Evolutionary conservation across 2,797 vertebrate species (phyloP).

Genomic region (Liparis tanakae): DNA sequence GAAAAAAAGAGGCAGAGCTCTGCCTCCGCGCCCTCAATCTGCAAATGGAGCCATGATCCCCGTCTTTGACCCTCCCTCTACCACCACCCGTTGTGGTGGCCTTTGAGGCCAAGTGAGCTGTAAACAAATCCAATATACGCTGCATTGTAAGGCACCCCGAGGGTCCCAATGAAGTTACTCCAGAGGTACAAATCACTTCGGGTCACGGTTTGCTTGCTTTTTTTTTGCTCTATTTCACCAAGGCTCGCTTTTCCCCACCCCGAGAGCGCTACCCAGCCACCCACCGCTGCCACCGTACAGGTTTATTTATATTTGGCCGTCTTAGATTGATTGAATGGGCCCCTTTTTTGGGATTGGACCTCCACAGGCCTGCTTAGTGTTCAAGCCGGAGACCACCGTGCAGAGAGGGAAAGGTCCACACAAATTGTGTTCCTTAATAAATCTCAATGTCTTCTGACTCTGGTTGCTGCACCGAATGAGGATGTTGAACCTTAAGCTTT

Average conservation of each 20-base stretch:
- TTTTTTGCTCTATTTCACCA: slow-evolving; percentile 68
- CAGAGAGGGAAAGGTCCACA: slow-evolving; percentile 43
- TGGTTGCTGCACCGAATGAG: slow-evolving; percentile 7
- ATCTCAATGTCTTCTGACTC: slow-evolving; percentile 28
- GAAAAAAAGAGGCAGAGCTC: slow-evolving; percentile 47
- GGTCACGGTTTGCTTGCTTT: slow-evolving; percentile 78
- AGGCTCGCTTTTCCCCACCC: slow-evolving; percentile 32
- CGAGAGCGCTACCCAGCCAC: slow-evolving; percentile 43
- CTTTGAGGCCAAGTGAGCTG: slow-evolving; percentile 83
- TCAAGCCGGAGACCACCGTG: slow-evolving; percentile 68
- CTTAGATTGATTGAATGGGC: slow-evolving; percentile 74
- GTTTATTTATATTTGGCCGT: slow-evolving; percentile 78
- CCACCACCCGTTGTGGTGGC: slow-evolving; percentile 70
- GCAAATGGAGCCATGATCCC: slow-evolving; percentile 77
- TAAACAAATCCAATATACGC: slow-evolving; percentile 84
- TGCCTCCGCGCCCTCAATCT: slow-evolving; percentile 63
- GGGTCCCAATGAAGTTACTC: slow-evolving; percentile 75
- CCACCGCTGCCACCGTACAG: slow-evolving; percentile 55
- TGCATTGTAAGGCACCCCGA: slow-evolving; percentile 74
- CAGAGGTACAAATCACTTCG: slow-evolving; percentile 73
- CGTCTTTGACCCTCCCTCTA: slow-evolving; percentile 68
- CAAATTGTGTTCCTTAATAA: slow-evolving; percentile 42
- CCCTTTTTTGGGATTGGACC: slow-evolving; percentile 59
- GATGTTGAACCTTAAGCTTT: slow-evolving; percentile 27
- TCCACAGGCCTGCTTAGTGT: slow-evolving; percentile 73